phyloP scores from a whole-genome alignment of 2,113 vertebrate species.

The Ailuropoda melanoleuca region DNA sequence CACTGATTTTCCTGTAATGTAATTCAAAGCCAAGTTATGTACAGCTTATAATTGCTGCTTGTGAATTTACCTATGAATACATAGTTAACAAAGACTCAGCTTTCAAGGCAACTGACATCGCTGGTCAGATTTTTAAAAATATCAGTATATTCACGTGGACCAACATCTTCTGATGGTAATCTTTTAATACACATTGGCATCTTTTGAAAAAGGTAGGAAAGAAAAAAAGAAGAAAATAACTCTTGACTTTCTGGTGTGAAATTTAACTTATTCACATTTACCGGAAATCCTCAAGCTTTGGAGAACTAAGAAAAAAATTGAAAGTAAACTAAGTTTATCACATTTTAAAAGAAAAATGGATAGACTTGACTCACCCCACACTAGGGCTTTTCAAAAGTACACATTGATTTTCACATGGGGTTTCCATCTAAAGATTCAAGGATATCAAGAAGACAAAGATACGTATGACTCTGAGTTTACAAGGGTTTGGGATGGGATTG shows the following conservation, averaged over 20 bases:
- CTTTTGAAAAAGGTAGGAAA: slow-evolving; percentile 60
- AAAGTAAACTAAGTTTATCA: not conserved
- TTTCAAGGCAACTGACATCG: slow-evolving; percentile 38
- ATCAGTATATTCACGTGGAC: not conserved
- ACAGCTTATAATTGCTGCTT: slow-evolving; percentile 19
- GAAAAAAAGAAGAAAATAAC: slow-evolving; percentile 15
- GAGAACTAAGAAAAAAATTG: slow-evolving; percentile 34
- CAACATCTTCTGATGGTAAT: not conserved
- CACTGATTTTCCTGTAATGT: slow-evolving; percentile 43
- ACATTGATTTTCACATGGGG: not conserved
- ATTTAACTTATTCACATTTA: slow-evolving; percentile 10
- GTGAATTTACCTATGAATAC: not conserved
- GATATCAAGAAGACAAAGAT: not conserved
- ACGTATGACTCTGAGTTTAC: not conserved
- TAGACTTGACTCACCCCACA: not conserved
- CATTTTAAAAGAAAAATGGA: not conserved
- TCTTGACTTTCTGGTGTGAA: slow-evolving; percentile 19
- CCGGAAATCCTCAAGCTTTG: slow-evolving; percentile 32
- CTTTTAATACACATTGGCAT: slow-evolving; percentile 28
- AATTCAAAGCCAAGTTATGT: slow-evolving; percentile 53
- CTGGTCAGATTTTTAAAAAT: slow-evolving; percentile 17
- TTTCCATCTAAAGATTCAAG: not conserved
- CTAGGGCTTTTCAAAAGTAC: not conserved
- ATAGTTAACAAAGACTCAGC: slow-evolving; percentile 45
- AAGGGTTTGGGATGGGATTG: not conserved